Conservation (phyloP, 1,140 invertebrate genomes). For the Aricia agestis region DNA sequence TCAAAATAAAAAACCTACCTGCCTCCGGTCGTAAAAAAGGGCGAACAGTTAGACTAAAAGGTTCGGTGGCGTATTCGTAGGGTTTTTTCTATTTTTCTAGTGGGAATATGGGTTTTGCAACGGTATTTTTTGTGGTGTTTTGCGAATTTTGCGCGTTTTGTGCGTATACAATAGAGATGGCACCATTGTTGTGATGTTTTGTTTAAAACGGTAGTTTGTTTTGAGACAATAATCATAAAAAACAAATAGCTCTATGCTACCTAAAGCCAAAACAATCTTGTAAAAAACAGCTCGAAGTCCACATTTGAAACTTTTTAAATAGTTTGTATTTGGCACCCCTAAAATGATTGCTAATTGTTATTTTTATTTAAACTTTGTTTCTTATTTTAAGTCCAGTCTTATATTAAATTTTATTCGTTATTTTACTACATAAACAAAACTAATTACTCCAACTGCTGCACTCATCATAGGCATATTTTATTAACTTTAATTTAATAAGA, state of each 20-base stretch:
- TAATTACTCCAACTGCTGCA: too few relatives aligned
- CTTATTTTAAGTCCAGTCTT: too few relatives aligned
- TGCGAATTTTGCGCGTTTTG: slow-evolving; percentile 26
- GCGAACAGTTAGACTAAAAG: slow-evolving; percentile 47
- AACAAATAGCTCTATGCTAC: background rate
- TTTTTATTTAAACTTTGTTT: too few relatives aligned
- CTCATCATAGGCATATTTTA: too few relatives aligned
- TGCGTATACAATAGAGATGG: background rate
- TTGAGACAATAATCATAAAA: background rate
- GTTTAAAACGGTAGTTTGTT: slow-evolving; percentile 1
- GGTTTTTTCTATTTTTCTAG: slow-evolving; percentile 48
- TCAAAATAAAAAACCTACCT: slow-evolving; percentile 61
- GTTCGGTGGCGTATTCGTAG: slow-evolving; percentile 46
- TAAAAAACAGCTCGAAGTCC: too few relatives aligned
- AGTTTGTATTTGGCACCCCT: too few relatives aligned
- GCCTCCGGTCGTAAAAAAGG: slow-evolving; percentile 52
- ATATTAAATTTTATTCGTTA: too few relatives aligned
- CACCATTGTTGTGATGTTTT: slow-evolving; percentile 7
- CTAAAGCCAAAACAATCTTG: background rate
- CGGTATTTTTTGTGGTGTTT: slow-evolving; percentile 61
- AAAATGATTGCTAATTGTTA: too few relatives aligned
- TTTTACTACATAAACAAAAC: too few relatives aligned
- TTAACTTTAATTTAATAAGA: too few relatives aligned
- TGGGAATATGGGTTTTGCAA: slow-evolving; percentile 42
- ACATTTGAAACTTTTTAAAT: too few relatives aligned